Evolutionary conservation across 2,797 vertebrate genomes (phyloP).

Genomic region (Anguilla marmorata): DNA sequence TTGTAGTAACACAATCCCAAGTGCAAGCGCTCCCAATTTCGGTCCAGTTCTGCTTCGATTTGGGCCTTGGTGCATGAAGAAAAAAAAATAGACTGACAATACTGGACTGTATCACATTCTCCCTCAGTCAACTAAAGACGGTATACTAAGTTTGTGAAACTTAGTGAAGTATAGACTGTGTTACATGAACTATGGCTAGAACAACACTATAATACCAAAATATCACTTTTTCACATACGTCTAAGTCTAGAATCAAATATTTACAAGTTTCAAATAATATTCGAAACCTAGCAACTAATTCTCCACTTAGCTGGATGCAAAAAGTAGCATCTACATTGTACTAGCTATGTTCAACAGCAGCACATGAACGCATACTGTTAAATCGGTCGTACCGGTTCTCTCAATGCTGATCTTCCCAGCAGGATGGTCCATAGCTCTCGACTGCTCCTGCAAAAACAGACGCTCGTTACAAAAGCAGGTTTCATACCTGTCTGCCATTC

Average conservation of each 20-base stretch:
- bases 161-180: background rate
- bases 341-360: too few species aligned
- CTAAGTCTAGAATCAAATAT: too few species aligned
- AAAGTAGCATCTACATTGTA: too few species aligned
- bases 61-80: slow-evolving; percentile 75
- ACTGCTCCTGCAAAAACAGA: slow-evolving; percentile 78
- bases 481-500: background rate
- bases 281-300: too few species aligned
- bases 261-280: too few species aligned
- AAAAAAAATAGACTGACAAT: background rate
- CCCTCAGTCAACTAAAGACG: background rate
- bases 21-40: slow-evolving; percentile 84
- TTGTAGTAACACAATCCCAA: slow-evolving; percentile 91
- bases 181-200: background rate
- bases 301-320: too few species aligned
- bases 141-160: background rate
- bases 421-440: slow-evolving; percentile 95
- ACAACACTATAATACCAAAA: background rate
- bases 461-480: background rate
- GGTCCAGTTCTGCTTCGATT: slow-evolving; percentile 87
- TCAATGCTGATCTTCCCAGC: slow-evolving; percentile 87
- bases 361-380: too few species aligned
- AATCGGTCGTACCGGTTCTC: slow-evolving; percentile 79
- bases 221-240: too few species aligned
- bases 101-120: background rate